These are phyloP conservation scores for Callitettix versicolor DNA, from an alignment of 1,140 invertebrate species.

Conservation along the genomic window DNA sequence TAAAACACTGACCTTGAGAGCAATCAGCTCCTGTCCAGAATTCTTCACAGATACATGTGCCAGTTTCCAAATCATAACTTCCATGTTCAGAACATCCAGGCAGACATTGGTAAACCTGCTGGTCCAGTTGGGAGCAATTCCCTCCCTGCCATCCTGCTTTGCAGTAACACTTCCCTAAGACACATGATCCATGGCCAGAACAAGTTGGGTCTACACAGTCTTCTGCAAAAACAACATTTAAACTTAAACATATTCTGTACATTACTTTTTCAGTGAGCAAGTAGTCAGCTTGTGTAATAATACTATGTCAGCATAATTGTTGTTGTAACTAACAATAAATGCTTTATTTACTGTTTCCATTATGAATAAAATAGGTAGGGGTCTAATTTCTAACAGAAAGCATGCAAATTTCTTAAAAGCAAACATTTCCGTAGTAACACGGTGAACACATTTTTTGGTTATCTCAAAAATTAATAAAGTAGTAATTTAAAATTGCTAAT, in stretches of 20 bases:
- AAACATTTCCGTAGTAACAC: too few species aligned
- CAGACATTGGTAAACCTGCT: slow-evolving; percentile 77
- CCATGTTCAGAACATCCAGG: slow-evolving; percentile 85
- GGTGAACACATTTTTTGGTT: too few species aligned
- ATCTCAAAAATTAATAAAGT: too few species aligned
- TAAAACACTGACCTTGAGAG: slow-evolving; percentile 75
- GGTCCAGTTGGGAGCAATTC: slow-evolving; percentile 75
- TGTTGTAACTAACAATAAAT: too few species aligned
- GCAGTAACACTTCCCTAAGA: slow-evolving; percentile 87
- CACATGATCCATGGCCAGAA: slow-evolving; percentile 82
- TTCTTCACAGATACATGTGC: slow-evolving; percentile 76
- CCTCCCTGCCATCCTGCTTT: slow-evolving; percentile 90
- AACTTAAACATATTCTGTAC: not conserved
- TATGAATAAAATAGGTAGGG: too few species aligned
- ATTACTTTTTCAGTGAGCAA: too few species aligned
- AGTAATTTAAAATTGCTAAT: too few species aligned
- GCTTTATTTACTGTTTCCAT: too few species aligned
- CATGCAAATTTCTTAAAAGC: too few species aligned
- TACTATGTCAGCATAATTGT: too few species aligned
- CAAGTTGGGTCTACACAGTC: slow-evolving; percentile 82
- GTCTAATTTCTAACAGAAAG: too few species aligned
- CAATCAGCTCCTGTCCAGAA: slow-evolving; percentile 85
- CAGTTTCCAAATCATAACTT: slow-evolving; percentile 76
- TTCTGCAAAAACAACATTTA: slow-evolving; percentile 41
- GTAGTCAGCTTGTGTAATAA: too few species aligned